Evolutionary conservation across 2,797 vertebrate species (phyloP).

Genomic region (Chaetodon trifasciatus): DNA sequence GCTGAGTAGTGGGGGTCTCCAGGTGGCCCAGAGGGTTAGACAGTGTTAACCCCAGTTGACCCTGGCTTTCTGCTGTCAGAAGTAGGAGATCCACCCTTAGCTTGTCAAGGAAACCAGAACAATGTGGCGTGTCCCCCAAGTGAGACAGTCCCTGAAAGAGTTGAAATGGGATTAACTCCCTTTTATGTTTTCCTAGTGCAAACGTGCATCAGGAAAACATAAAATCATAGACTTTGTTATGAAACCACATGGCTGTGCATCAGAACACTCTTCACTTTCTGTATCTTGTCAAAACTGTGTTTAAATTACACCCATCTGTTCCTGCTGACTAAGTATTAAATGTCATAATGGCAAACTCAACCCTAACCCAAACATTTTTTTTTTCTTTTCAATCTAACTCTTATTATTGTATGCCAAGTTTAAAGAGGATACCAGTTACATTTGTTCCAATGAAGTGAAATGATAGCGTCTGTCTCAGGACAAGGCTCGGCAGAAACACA

Average conservation of each 20-base stretch:
- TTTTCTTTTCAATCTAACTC: constrained; percentile 14
- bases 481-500: constrained; percentile 51
- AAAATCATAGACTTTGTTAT: neutral
- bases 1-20: constrained; percentile 66
- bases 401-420: constrained; percentile 24
- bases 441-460: constrained; percentile 51
- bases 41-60: constrained; percentile 81
- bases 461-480: constrained; percentile 41
- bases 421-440: constrained; percentile 47
- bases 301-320: constrained; percentile 18
- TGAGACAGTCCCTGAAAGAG: constrained; percentile 33
- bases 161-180: constrained; percentile 16
- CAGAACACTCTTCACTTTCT: neutral
- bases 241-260: constrained; percentile 6
- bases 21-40: constrained; percentile 76
- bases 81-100: constrained; percentile 55
- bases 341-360: constrained; percentile 29
- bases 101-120: constrained; percentile 69
- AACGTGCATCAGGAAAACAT: neutral
- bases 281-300: neutral
- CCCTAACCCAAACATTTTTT: constrained; percentile 22
- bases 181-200: constrained; percentile 32
- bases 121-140: constrained; percentile 60
- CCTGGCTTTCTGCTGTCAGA: constrained; percentile 69
- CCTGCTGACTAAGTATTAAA: constrained; percentile 37